Conservation (phyloP, 2,888 invertebrate genomes). For the Pristionchus fissidentatus region DNA sequence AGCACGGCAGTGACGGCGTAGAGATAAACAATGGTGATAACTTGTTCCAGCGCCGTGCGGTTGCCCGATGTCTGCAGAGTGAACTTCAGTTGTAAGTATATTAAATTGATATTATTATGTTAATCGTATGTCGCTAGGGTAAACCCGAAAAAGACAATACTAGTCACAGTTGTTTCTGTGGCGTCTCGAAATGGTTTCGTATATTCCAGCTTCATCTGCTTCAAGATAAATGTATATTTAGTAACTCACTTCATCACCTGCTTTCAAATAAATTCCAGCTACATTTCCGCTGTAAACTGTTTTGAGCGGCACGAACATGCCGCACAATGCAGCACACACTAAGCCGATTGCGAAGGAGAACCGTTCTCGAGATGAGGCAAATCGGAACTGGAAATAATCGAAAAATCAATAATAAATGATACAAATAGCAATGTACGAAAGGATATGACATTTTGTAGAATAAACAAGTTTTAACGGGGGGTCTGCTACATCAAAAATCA, state of each 20-base stretch:
- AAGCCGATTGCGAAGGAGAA: not conserved
- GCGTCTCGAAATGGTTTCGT: too few species aligned
- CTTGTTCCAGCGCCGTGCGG: conserved; percentile 50
- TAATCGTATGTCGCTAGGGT: too few species aligned
- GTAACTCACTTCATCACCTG: not conserved
- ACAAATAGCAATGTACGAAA: too few species aligned
- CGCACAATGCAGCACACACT: not conserved
- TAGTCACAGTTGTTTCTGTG: not conserved
- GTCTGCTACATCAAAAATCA: too few species aligned
- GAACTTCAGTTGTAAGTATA: too few species aligned
- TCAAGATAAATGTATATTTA: not conserved
- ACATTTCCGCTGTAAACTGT: conserved; percentile 22
- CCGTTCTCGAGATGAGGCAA: not conserved
- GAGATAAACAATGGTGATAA: conserved; percentile 48
- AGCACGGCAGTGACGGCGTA: conserved; percentile 52
- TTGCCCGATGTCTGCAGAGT: conserved; percentile 45
- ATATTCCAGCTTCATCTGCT: too few species aligned
- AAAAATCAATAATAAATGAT: too few species aligned
- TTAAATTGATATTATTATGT: too few species aligned
- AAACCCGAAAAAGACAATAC: not conserved
- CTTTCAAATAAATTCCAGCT: not conserved
- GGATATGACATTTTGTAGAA: too few species aligned
- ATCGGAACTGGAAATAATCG: not conserved
- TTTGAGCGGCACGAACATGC: not conserved
- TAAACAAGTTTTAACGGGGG: too few species aligned